Evolutionary conservation across 2,888 invertebrate genomes (phyloP).

Genomic region (Eustalomyia histrio): DNA sequence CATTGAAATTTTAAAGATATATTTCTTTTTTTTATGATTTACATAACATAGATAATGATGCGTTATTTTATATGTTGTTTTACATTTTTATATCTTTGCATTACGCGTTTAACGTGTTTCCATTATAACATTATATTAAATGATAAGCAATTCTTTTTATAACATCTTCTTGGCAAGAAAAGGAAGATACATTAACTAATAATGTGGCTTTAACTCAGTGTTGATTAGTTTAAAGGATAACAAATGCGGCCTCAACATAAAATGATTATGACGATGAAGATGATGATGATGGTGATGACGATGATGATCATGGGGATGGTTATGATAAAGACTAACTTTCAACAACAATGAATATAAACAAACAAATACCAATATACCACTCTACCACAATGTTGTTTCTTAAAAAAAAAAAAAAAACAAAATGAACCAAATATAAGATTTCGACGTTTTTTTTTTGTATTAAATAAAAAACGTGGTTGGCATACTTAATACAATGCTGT

Average conservation of each 20-base stretch:
- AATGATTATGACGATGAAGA: constrained; percentile 21
- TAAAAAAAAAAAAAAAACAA: constrained; percentile 5
- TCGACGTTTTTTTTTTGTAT: constrained; percentile 33
- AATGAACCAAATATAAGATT: constrained; percentile 4
- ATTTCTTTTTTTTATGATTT: too few relatives aligned
- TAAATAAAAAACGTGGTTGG: constrained; percentile 47
- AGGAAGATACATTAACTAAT: constrained; percentile 50
- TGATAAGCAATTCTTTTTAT: constrained; percentile 37
- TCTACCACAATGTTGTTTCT: background rate
- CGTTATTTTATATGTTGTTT: too few relatives aligned
- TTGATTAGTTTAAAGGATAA: constrained; percentile 62
- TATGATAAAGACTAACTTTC: constrained; percentile 32
- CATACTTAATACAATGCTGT: constrained; percentile 39
- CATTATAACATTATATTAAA: constrained; percentile 19
- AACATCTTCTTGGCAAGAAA: background rate
- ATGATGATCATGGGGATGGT: constrained; percentile 24
- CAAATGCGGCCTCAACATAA: constrained; percentile 37
- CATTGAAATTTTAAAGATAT: too few relatives aligned
- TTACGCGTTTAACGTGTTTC: constrained; percentile 29
- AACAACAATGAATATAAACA: constrained; percentile 15
- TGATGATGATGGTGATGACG: constrained; percentile 19
- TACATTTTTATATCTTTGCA: background rate
- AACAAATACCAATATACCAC: background rate
- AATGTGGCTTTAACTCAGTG: constrained; percentile 59
- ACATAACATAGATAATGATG: too few relatives aligned